Percentiles rank a stretch among this genome's conserved stretches.
Conservation (phyloP, 2,797 vertebrate genomes). For the Urosaurus nigricauda region DNA sequence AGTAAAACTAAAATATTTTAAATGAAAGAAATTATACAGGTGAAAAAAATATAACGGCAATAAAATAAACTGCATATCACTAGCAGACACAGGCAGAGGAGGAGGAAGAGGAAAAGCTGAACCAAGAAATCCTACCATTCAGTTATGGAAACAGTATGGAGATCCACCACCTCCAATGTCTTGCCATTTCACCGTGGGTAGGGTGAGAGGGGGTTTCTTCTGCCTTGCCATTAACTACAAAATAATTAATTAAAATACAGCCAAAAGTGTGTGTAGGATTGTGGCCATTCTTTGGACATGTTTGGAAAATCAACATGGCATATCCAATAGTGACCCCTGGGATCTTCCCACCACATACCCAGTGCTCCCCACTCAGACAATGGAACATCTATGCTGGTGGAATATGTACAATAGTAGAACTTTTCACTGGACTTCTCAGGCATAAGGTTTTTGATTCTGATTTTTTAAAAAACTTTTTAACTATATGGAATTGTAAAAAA, state of each 20-base stretch:
- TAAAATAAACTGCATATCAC: neutral
- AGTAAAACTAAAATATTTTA: neutral
- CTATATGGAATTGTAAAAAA: too few relatives aligned
- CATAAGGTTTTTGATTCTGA: neutral
- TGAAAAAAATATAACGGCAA: neutral
- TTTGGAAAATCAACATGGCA: neutral
- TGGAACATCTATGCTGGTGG: neutral
- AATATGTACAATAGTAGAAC: neutral
- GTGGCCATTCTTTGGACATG: neutral
- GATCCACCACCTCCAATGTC: neutral
- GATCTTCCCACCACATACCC: neutral
- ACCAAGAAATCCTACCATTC: neutral
- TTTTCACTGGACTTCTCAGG: neutral
- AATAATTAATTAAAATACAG: neutral
- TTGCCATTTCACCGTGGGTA: neutral
- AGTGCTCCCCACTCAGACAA: neutral
- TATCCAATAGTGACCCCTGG: neutral
- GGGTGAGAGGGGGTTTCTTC: neutral
- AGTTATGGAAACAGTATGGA: neutral
- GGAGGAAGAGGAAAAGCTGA: too few relatives aligned
- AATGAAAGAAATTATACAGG: conserved; percentile 1
- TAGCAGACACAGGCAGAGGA: too few relatives aligned
- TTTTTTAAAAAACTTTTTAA: neutral
- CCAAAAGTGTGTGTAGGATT: neutral
- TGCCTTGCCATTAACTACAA: neutral